Percentiles rank a stretch among this genome's conserved stretches.
Evolutionary conservation across 1,140 invertebrate species (phyloP).

Genomic region (Scaptomyza pallida): DNA sequence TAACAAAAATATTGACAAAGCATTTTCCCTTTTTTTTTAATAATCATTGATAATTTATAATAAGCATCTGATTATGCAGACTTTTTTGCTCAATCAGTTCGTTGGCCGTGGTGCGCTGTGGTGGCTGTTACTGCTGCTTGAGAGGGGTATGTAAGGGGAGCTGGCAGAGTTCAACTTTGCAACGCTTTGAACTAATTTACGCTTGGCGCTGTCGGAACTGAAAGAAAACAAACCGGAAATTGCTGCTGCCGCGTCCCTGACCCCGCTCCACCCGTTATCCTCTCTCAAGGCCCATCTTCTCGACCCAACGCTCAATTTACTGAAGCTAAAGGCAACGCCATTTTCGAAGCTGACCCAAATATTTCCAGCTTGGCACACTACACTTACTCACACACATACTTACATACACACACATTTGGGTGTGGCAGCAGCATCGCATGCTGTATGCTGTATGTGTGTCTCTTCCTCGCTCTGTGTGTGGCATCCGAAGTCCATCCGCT

Average conservation of each 20-base stretch:
- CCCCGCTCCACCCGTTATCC: too few species aligned
- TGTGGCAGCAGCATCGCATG: conserved; percentile 15
- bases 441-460: conserved; percentile 4
- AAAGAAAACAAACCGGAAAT: conserved; percentile 76
- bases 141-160: neutral
- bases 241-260: conserved; percentile 59
- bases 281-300: neutral
- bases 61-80: conserved; percentile 66
- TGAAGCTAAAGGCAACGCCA: conserved; percentile 34
- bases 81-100: conserved; percentile 31
- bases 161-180: conserved; percentile 38
- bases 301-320: conserved; percentile 7
- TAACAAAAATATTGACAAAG: conserved; percentile 60
- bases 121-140: conserved; percentile 46
- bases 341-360: conserved; percentile 69
- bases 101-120: neutral
- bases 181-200: conserved; percentile 77
- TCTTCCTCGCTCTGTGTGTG: conserved; percentile 8
- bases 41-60: conserved; percentile 75
- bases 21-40: conserved; percentile 51
- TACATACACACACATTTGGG: neutral
- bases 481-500: conserved; percentile 52
- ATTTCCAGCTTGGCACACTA: conserved; percentile 19
- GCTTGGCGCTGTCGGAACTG: conserved; percentile 66
- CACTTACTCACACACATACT: conserved; percentile 13